These are phyloP conservation scores for Benthochromis sp. DNA, from an alignment of 2,113 vertebrate species.

Conservation along the genomic window DNA sequence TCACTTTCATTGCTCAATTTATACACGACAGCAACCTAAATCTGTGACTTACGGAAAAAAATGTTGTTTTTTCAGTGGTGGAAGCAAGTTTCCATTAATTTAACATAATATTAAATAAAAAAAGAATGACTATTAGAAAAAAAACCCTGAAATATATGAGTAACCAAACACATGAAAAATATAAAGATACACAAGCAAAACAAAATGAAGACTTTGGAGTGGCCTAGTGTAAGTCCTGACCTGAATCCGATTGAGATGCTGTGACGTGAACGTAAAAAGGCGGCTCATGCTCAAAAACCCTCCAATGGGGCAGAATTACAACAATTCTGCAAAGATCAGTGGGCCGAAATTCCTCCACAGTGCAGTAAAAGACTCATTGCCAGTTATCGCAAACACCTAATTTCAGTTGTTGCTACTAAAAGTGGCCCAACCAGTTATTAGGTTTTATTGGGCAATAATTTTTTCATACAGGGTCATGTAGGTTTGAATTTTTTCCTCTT, in stretches of 20 bases:
- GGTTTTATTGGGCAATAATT: background rate
- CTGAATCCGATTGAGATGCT: background rate
- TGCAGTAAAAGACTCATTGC: background rate
- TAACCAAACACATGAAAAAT: background rate
- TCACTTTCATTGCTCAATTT: background rate
- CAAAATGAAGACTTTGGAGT: background rate
- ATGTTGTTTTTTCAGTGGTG: background rate
- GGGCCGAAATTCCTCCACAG: background rate
- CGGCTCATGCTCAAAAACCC: background rate
- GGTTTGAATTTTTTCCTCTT: background rate
- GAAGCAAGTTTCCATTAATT: background rate
- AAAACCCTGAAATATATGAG: accelerated
- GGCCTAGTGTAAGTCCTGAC: background rate
- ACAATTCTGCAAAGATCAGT: background rate
- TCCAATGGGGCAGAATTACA: background rate
- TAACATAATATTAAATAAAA: background rate
- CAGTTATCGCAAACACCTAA: background rate
- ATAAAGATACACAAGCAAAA: background rate
- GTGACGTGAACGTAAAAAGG: background rate
- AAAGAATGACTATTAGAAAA: background rate
- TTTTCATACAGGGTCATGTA: background rate
- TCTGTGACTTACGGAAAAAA: background rate
- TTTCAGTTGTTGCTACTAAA: background rate
- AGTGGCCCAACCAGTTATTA: background rate
- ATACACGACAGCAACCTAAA: background rate